phyloP scores from a whole-genome alignment of 1,140 invertebrate genomes.

The Sycophila sp. region DNA sequence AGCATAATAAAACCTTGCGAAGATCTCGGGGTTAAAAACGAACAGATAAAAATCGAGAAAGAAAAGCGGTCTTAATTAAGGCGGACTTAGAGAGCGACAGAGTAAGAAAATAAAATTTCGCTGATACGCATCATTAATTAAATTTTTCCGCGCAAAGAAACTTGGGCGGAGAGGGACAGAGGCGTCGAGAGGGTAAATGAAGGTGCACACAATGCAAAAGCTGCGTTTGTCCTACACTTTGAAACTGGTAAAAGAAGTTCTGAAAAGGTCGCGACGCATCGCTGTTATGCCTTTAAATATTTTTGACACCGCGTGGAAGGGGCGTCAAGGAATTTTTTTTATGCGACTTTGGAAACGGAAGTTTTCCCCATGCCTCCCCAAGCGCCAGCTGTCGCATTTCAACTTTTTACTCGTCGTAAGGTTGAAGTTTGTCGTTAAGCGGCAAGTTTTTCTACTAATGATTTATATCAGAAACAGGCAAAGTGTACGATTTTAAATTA shows the following conservation, averaged over 20 bases:
- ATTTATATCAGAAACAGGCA: too few relatives aligned
- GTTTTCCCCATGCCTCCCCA: too few relatives aligned
- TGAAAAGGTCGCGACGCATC: too few relatives aligned
- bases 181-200: background rate
- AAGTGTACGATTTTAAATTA: too few relatives aligned
- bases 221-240: background rate
- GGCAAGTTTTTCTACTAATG: too few relatives aligned
- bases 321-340: too few relatives aligned
- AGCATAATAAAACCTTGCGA: constrained; percentile 19
- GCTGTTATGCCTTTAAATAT: too few relatives aligned
- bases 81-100: background rate
- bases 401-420: background rate
- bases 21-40: constrained; percentile 6
- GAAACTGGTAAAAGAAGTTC: too few relatives aligned
- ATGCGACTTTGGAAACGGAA: constrained; percentile 1
- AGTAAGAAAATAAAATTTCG: background rate
- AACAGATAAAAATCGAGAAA: background rate
- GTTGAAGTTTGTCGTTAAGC: too few relatives aligned
- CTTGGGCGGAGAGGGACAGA: too few relatives aligned
- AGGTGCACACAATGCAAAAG: background rate
- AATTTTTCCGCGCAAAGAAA: too few relatives aligned
- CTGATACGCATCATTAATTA: constrained; percentile 30
- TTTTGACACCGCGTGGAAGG: background rate
- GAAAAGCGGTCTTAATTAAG: constrained; percentile 20
- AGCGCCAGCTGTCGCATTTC: background rate